Percentiles rank a stretch among this genome's conserved stretches.
Evolutionary conservation across 2,113 vertebrate genomes (phyloP).

Genomic region (Lampris megalopsis): DNA sequence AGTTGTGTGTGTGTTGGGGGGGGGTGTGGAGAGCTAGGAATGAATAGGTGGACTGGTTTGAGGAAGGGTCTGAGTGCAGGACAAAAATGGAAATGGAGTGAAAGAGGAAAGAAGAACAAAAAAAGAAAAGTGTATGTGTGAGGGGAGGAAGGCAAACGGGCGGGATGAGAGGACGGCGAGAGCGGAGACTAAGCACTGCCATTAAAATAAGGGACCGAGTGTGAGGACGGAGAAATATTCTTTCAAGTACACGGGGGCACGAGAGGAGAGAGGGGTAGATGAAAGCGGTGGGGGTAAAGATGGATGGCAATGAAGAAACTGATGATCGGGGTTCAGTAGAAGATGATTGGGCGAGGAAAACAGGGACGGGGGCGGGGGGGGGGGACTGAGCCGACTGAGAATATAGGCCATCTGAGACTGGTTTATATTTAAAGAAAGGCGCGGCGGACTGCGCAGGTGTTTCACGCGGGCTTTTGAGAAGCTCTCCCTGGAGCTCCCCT

Average conservation of each 20-base stretch:
- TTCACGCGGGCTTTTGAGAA: constrained; percentile 49
- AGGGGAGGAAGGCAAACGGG: neutral
- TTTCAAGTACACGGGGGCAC: neutral
- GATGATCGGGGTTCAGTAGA: constrained; percentile 34
- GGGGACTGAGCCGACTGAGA: constrained; percentile 56
- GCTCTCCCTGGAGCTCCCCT: constrained; percentile 45
- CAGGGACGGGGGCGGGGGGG: constrained; percentile 5
- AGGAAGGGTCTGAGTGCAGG: constrained; percentile 26
- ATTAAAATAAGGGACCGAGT: neutral
- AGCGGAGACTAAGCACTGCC: neutral
- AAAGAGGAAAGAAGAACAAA: constrained; percentile 6
- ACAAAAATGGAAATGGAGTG: constrained; percentile 4
- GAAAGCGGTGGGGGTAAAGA: neutral
- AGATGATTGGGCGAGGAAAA: constrained; percentile 15
- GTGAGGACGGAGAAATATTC: neutral
- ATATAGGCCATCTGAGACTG: constrained; percentile 68
- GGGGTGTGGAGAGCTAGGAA: neutral
- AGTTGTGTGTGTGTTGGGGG: constrained; percentile 23
- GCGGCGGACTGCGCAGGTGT: constrained; percentile 62
- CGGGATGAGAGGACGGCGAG: neutral
- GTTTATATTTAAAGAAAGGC: constrained; percentile 60
- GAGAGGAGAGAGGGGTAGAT: constrained; percentile 4
- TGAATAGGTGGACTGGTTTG: constrained; percentile 51
- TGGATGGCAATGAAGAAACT: constrained; percentile 16
- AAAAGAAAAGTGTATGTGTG: constrained; percentile 6